Base-by-base conservation (phyloP, 2,113 vertebrate genomes). In the Burhinus oedicnemus region DNA sequence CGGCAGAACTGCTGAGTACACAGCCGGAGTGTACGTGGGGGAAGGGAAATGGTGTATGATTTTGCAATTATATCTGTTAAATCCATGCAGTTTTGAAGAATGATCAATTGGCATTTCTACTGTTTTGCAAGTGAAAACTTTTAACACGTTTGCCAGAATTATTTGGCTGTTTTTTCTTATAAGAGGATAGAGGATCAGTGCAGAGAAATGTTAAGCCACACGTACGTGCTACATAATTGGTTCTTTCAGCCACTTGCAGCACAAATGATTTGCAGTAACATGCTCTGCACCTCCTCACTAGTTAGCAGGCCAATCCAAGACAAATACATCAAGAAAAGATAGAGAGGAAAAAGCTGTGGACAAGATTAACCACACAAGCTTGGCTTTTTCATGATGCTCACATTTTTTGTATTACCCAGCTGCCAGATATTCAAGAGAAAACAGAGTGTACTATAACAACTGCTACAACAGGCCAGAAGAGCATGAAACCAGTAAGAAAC, bases 401-500 rank as follows among this genome's bases (percentile, higher is more conserved):
- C 38, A 84, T 84, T 97, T 94, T 64, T 96, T 62, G 90, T 95
- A 83, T 68, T 92, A 97, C 84, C 86, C 84, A 89, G 93, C 89
- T 97, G 92, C 91, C 89, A 97, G 83, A 97, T 94, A 97, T 96
- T 96, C 87, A 93, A 89, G 91, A 96, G 83, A 95, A 96, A 97
- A 97, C 84, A 95, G 81, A 42, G 54, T 45, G n/a, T 87, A 70
- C 93, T 95, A 4, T 94, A 97, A 96, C 92, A 96, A 96, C 97
- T 87, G 91, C 49, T 97, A 74, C 21, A 94, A 87, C 57, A 92
- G 96, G 90, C 95, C 95, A 80, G 40, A 16, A 49, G 93, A 97
- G 81, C 93, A 95, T 64, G 96, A 96, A 98, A 92, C 96, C 97
- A 98, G 12, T 92, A 96, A 95, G 95, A 97, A 98, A 55, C 83